Evolutionary conservation across 1,140 invertebrate genomes (phyloP), one percentile per base, ranked within the genome.

Genomic region (Saccostrea echinata): DNA sequence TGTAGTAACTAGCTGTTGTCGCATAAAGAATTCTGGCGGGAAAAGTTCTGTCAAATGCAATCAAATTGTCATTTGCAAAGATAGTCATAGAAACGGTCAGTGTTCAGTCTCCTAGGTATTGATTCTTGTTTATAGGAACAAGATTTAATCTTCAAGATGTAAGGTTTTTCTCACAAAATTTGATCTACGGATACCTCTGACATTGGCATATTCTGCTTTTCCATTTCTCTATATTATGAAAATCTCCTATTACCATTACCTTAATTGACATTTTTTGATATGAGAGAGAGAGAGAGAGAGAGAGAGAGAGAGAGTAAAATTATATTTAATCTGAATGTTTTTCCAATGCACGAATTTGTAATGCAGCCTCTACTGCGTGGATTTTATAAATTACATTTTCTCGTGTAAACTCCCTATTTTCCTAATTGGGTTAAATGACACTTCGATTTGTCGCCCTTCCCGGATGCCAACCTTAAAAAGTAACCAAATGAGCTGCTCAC

Each of bases 401-500:
- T 76, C 68, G 68, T 76, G 68, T 16, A 11, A 30, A 33, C 24
- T 18, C 30, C 27, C 11, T 30, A 30, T 76, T 33, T 16, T 4
- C 24, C 68, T 76, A 76, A 76, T 76, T 76, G 30, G 12, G 6
- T 30, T 30, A 76, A 27, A 16, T 76, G 68, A 76, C 68, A 30
- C 27, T 76, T 33, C 24, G 57, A 64, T 21, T 76, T 24, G 30
- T 4, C 16, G 30, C 27, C 68, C 24, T 30, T 27, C 68, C 68
- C 68, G 68, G 68, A 76, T 33, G 68, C 30, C 27, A 76, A 76
- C 68, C 27, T 76, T 30, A 76, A 76, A 76, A 76, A 27, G 68
- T 27, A 13, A 30, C 30, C 24, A 30, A 76, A 76, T 76, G 68
- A 76, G 68, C 68, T 27, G 68, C 68, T 76, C 68, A 76, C 68